Evolutionary conservation across 2,113 vertebrate genomes (phyloP), one percentile per base, ranked within the genome.

Genomic region (Nymphicus hollandicus): DNA sequence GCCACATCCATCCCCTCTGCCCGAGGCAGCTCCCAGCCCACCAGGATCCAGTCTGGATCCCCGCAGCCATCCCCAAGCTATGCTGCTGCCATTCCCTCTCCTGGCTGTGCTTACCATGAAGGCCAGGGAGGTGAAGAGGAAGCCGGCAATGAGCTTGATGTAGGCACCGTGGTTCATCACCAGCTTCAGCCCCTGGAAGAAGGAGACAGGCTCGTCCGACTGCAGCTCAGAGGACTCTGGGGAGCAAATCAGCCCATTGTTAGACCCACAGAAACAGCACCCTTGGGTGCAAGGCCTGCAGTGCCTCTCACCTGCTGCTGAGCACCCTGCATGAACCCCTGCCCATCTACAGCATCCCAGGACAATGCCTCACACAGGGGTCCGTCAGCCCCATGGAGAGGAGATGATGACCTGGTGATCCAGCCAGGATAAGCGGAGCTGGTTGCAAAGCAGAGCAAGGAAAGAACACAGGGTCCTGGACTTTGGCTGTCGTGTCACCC

Each of bases 121-220:
- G 77, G 98, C 99, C 95, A 99, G 97, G 0, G 99, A 99, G 61
- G 99, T 99, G 94, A 99, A 99, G 93, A 99, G 99, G 97, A 99
- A 99, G 89, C 98, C 99, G 0, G 98, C 95, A 7, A 99, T 99
- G 80, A 99, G 98, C 73, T 98, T 99, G 93, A 99, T 87, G 31
- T 99, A 99, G 0, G 99, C 98, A n/a, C 98, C 93, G 0, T 99
- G 98, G 65, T 98, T 98, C 98, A 99, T 98, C 78, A 99, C 98
- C 93, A 99, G 91, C 83, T 98, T 98, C 86, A 99, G 94, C 77
- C 99, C 99, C 81, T 96, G 98, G 79, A 98, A 95, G 97, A 99
- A 99, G 66, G 98, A 97, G 64, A 98, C 96, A 0, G 96, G 98
- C 83, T 98, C 89, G 17, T 91, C 97, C 47, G 97, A 92, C 88